These are phyloP conservation scores for Fragum sueziense DNA, from an alignment of 2,888 invertebrate genomes.

Conservation along the genomic window DNA sequence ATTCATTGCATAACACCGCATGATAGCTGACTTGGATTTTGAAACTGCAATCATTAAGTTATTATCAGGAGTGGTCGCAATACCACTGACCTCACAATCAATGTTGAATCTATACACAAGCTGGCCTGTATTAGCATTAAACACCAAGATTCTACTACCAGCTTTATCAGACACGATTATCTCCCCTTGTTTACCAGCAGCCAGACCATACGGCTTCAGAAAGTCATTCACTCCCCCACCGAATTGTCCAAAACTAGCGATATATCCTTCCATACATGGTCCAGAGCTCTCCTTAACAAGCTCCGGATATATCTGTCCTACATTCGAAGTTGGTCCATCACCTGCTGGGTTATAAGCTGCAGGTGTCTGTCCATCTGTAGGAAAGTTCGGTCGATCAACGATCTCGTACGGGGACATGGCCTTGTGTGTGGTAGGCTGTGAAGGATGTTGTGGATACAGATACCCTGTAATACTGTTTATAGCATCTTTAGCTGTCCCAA, in stretches of 20 bases:
- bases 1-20: slow-evolving; percentile 65
- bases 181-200: slow-evolving; percentile 70
- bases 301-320: slow-evolving; percentile 44
- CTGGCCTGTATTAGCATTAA: slow-evolving; percentile 68
- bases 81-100: slow-evolving; percentile 70
- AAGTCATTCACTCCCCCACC: slow-evolving; percentile 70
- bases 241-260: slow-evolving; percentile 72
- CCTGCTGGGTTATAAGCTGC: background rate
- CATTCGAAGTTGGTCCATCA: background rate
- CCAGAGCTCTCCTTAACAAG: slow-evolving; percentile 17
- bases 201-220: slow-evolving; percentile 73
- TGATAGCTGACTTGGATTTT: slow-evolving; percentile 68
- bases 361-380: background rate
- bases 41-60: slow-evolving; percentile 71
- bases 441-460: slow-evolving; percentile 23
- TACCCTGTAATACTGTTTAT: slow-evolving; percentile 41
- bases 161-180: slow-evolving; percentile 73
- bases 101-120: slow-evolving; percentile 59
- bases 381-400: slow-evolving; percentile 19
- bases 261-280: slow-evolving; percentile 64
- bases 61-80: slow-evolving; percentile 68
- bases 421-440: background rate
- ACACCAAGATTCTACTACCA: slow-evolving; percentile 74
- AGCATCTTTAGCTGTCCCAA: slow-evolving; percentile 45
- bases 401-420: slow-evolving; percentile 41